phyloP scores from a whole-genome alignment of 92 coral and sea anemone species.

The Ricordea florida region DNA sequence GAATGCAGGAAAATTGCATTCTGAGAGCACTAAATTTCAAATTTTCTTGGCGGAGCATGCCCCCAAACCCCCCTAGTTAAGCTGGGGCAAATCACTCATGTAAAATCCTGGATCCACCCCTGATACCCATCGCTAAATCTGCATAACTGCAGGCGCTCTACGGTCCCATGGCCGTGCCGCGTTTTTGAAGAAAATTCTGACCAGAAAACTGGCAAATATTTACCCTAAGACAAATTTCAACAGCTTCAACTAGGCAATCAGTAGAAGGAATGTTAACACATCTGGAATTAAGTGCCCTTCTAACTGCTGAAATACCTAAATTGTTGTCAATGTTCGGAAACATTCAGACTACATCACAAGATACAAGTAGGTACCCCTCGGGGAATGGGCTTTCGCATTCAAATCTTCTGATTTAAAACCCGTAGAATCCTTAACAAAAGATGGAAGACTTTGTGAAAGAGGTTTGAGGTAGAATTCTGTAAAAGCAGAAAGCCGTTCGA shows the following conservation, averaged over 20 bases:
- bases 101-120: not conserved
- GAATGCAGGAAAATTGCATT: no score
- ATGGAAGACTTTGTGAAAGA: conserved; percentile 20
- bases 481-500: conserved; percentile 22
- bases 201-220: conserved; percentile 33
- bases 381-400: conserved; percentile 8
- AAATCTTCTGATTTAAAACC: not conserved
- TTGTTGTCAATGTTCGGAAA: conserved; percentile 27
- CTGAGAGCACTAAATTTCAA: no score
- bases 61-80: conserved; percentile 12
- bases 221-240: conserved; percentile 31
- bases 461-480: conserved; percentile 39
- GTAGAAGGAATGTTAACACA: conserved; percentile 27
- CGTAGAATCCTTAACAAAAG: conserved; percentile 44
- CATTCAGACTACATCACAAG: conserved; percentile 22
- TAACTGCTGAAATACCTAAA: conserved; percentile 35
- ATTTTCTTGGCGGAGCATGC: not conserved
- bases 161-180: conserved; percentile 65
- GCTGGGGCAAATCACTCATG: no score
- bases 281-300: conserved; percentile 20
- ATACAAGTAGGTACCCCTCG: not conserved
- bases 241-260: conserved; percentile 49
- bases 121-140: conserved; percentile 33
- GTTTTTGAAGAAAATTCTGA: conserved; percentile 25
- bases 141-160: conserved; percentile 54